A percentile compares a stretch with the other conserved stretches of the same genome.
Conservation (phyloP, 2,888 invertebrate genomes). For the Branchipolynoe longqiensis region DNA sequence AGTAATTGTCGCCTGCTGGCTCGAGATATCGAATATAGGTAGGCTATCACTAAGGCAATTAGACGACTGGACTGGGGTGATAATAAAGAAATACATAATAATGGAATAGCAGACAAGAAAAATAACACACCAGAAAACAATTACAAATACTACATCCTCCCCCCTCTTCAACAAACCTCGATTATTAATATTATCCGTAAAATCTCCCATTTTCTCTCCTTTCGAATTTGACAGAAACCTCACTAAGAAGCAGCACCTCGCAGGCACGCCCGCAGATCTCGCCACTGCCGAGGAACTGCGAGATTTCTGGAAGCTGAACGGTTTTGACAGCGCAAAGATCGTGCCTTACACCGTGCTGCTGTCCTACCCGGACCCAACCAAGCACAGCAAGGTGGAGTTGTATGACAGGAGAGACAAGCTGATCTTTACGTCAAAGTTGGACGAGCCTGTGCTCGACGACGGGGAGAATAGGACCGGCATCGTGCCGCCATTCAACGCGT, state of each 20-base stretch:
- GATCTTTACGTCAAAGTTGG: constrained; percentile 69
- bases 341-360: constrained; percentile 77
- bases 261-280: constrained; percentile 74
- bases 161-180: too few species aligned
- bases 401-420: constrained; percentile 66
- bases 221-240: constrained; percentile 63
- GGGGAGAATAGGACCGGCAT: constrained; percentile 74
- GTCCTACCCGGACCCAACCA: constrained; percentile 72
- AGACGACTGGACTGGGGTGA: too few species aligned
- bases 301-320: constrained; percentile 71
- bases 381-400: constrained; percentile 67
- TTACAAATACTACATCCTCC: too few species aligned
- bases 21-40: too few species aligned
- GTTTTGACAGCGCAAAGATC: constrained; percentile 74
- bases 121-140: too few species aligned
- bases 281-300: constrained; percentile 72
- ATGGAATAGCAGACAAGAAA: too few species aligned
- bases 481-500: constrained; percentile 78
- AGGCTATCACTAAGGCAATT: too few species aligned
- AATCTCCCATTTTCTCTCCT: too few species aligned
- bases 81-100: too few species aligned
- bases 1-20: too few species aligned
- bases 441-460: constrained; percentile 72
- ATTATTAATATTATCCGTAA: too few species aligned
- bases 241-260: constrained; percentile 74